Percentiles rank a stretch among this genome's conserved stretches.
Conservation (phyloP, 2,888 invertebrate genomes). For the Diachrysia chrysitis region DNA sequence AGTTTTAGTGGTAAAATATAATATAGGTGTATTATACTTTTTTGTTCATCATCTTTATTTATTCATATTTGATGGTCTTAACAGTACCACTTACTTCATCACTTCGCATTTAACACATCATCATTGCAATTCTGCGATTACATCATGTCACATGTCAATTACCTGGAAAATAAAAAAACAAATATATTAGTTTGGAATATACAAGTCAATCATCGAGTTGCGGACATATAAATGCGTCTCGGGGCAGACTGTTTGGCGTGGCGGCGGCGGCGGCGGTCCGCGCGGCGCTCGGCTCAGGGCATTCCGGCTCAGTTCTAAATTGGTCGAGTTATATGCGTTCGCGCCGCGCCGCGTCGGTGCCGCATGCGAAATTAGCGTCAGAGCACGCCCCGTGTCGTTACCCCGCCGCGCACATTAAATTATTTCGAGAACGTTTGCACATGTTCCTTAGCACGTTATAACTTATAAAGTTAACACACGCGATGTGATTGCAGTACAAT, state of each 20-base stretch:
- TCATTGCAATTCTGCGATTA: conserved; percentile 12
- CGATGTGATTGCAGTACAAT: conserved; percentile 64
- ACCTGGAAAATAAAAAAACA: conserved; percentile 63
- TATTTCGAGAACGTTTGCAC: conserved; percentile 77
- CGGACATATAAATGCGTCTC: conserved; percentile 46
- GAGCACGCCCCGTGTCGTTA: conserved; percentile 62
- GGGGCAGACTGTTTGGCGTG: conserved; percentile 77
- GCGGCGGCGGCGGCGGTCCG: conserved; percentile 41
- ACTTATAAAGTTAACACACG: conserved; percentile 62
- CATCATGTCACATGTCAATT: conserved; percentile 44
- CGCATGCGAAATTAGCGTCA: conserved; percentile 64
- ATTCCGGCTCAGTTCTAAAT: conserved; percentile 72
- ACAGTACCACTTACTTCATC: conserved; percentile 39
- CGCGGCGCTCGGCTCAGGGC: conserved; percentile 26
- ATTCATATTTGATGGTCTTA: not conserved
- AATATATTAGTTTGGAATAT: conserved; percentile 24
- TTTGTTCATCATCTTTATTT: too few relatives aligned
- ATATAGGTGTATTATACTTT: too few relatives aligned
- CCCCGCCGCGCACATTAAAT: conserved; percentile 68
- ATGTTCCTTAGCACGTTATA: conserved; percentile 68
- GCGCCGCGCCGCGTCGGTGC: conserved; percentile 47
- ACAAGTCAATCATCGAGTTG: conserved; percentile 41
- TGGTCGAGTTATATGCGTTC: conserved; percentile 67
- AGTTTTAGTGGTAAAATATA: too few relatives aligned
- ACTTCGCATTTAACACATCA: conserved; percentile 7